Evolutionary conservation across 2,797 vertebrate genomes (phyloP).

Genomic region (Pangasius macronema): DNA sequence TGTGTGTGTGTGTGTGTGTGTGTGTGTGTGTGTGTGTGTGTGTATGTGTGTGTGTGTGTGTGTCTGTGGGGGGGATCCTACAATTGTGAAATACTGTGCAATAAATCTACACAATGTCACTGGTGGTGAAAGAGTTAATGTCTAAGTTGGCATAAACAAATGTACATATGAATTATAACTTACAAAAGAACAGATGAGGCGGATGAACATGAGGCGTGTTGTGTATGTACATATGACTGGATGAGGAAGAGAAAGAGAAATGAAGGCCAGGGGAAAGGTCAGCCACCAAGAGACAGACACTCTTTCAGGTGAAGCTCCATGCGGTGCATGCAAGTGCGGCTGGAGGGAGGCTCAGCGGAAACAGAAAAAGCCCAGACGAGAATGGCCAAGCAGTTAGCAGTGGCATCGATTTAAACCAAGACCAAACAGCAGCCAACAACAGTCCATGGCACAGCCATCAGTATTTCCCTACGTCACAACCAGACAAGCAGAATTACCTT

Average conservation of each 20-base stretch:
- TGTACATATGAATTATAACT: background rate
- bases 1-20: too few species aligned
- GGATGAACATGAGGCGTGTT: slow-evolving; percentile 19
- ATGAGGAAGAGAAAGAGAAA: slow-evolving; percentile 32
- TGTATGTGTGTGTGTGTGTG: too few species aligned
- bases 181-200: background rate
- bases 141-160: background rate
- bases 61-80: background rate
- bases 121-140: background rate
- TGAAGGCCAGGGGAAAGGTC: slow-evolving; percentile 44
- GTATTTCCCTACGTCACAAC: slow-evolving; percentile 72
- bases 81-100: background rate
- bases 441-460: slow-evolving; percentile 68
- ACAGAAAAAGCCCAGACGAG: slow-evolving; percentile 36
- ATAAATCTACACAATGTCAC: slow-evolving; percentile 6
- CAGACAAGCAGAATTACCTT: slow-evolving; percentile 81
- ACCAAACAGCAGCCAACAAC: slow-evolving; percentile 59
- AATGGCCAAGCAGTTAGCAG: slow-evolving; percentile 66
- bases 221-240: slow-evolving; percentile 37
- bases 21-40: too few species aligned
- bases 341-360: slow-evolving; percentile 22
- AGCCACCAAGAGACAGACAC: slow-evolving; percentile 50
- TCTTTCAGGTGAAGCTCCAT: slow-evolving; percentile 56
- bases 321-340: slow-evolving; percentile 59
- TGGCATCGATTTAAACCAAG: slow-evolving; percentile 42